Conservation (phyloP, 1,140 invertebrate genomes). For the Lordiphosa mommai region DNA sequence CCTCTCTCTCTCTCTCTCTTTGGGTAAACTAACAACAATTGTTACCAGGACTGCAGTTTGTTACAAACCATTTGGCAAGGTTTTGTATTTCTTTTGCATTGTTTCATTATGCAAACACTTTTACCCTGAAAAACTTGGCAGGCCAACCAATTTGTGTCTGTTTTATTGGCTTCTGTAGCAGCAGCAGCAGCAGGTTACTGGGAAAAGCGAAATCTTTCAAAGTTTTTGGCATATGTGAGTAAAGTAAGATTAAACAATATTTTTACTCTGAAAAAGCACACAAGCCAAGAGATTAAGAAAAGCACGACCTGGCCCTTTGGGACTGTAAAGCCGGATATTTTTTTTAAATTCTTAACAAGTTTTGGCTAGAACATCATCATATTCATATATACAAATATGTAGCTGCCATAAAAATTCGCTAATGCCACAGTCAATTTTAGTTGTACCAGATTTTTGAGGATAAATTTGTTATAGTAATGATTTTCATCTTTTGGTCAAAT, state of each 20-base stretch:
- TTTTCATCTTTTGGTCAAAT: too few relatives aligned
- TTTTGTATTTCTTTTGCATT: conserved; percentile 9
- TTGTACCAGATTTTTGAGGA: too few relatives aligned
- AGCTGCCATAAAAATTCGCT: too few relatives aligned
- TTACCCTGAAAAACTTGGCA: conserved; percentile 15
- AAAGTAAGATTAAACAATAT: not conserved
- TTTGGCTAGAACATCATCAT: too few relatives aligned
- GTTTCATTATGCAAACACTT: conserved; percentile 33
- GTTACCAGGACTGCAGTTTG: not conserved
- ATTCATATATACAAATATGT: too few relatives aligned
- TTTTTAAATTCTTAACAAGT: too few relatives aligned
- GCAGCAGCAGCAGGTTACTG: not conserved
- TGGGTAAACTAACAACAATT: conserved; percentile 25
- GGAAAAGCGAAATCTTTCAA: not conserved
- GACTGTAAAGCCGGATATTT: too few relatives aligned
- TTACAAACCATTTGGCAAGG: conserved; percentile 5
- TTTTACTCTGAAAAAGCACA: too few relatives aligned
- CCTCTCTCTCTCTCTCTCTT: not conserved
- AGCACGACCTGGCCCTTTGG: too few relatives aligned
- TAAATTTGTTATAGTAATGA: too few relatives aligned
- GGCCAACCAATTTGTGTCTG: not conserved
- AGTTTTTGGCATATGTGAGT: conserved; percentile 1
- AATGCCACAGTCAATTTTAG: too few relatives aligned
- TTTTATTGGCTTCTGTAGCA: conserved; percentile 10
- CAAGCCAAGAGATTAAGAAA: too few relatives aligned